A percentile compares a stretch with the other conserved stretches of the same genome.
phyloP scores from a whole-genome alignment of 1,140 invertebrate genomes.

The Eulimnadia texana region DNA sequence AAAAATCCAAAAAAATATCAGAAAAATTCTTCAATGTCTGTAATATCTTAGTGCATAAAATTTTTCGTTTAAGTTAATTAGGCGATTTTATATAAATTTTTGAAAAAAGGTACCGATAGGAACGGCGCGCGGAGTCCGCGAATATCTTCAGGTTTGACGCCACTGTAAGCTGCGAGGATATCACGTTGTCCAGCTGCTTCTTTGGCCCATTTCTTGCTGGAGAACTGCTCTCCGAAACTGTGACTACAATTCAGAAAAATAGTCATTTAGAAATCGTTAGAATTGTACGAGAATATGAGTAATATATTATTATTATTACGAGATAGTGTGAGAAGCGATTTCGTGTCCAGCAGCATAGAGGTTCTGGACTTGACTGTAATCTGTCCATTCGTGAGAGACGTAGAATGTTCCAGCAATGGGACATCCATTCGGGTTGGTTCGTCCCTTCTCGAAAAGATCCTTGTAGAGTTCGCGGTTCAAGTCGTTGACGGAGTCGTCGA shows the following conservation, averaged over 20 bases:
- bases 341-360: conserved; percentile 85
- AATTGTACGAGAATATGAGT: background rate
- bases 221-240: conserved; percentile 84
- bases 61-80: too few species aligned
- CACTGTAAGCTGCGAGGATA: conserved; percentile 73
- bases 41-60: too few species aligned
- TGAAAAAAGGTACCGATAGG: conserved; percentile 46
- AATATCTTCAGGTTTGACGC: conserved; percentile 72
- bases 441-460: conserved; percentile 75
- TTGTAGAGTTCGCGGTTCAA: conserved; percentile 78
- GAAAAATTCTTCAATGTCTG: background rate
- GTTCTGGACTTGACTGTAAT: conserved; percentile 93
- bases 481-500: conserved; percentile 89
- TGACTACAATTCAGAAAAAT: too few species aligned
- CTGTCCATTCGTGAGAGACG: conserved; percentile 93
- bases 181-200: conserved; percentile 80
- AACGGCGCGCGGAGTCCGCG: conserved; percentile 83
- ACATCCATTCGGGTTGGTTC: conserved; percentile 87
- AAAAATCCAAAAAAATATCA: background rate
- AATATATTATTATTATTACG: conserved; percentile 43
- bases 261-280: too few species aligned
- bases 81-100: background rate
- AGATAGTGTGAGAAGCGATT: conserved; percentile 90
- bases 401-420: conserved; percentile 92
- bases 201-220: conserved; percentile 79